These are phyloP conservation scores for Epinotia nisella DNA, from an alignment of 2,888 invertebrate genomes.

Conservation along the genomic window DNA sequence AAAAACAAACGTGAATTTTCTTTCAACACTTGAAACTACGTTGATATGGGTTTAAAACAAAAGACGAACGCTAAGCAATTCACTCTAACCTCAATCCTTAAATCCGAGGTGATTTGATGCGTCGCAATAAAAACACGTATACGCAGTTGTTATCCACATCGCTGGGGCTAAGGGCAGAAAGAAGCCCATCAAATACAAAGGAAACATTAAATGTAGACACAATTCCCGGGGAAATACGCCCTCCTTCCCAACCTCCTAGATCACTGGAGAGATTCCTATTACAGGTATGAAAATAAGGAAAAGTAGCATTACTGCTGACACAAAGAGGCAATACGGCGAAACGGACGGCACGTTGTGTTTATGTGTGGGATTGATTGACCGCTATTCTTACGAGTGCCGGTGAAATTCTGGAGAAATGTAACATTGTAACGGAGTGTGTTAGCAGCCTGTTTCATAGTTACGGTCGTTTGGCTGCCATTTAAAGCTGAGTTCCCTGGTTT, in stretches of 20 bases:
- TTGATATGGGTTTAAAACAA: background rate
- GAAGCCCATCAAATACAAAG: conserved; percentile 43
- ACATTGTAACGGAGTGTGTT: conserved; percentile 22
- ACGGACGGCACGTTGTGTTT: conserved; percentile 13
- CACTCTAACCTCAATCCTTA: conserved; percentile 21
- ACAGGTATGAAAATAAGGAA: conserved; percentile 42
- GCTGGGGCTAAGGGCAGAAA: conserved; percentile 30
- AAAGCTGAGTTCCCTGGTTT: conserved; percentile 2
- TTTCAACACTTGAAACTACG: background rate
- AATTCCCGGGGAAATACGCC: conserved; percentile 30
- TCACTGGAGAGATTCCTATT: conserved; percentile 32
- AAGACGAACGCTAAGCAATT: conserved; percentile 22
- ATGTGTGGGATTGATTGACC: conserved; percentile 23
- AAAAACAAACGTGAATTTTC: too few relatives aligned
- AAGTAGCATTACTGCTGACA: conserved; percentile 30
- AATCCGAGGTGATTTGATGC: conserved; percentile 15
- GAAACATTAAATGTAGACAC: conserved; percentile 43
- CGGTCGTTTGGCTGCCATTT: conserved; percentile 2
- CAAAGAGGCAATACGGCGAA: conserved; percentile 22
- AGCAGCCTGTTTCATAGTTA: conserved; percentile 20
- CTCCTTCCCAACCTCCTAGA: conserved; percentile 14
- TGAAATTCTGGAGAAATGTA: conserved; percentile 23
- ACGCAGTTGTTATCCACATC: conserved; percentile 35
- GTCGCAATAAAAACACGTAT: conserved; percentile 40
- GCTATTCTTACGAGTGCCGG: conserved; percentile 1